Base-by-base conservation (phyloP, 1,140 invertebrate genomes). In the Brachystomella parvula region DNA sequence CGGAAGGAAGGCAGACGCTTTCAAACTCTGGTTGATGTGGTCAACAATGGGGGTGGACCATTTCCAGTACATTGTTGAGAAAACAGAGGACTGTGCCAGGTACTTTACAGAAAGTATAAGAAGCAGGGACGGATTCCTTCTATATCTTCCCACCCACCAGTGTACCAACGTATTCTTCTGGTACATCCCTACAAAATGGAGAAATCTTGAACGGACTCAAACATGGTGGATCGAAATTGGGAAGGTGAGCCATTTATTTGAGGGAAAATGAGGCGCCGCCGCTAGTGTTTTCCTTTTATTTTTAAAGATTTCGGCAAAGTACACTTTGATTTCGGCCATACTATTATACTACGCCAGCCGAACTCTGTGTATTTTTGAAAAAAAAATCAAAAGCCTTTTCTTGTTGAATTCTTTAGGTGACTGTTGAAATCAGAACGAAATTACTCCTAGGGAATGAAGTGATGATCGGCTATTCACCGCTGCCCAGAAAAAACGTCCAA, bases 21-120 rank as follows among this genome's bases (percentile, higher is more conserved):
- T 95, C 71, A 96, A 96, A 78, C 80, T 96, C 12, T 97, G 93
- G 93, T 77, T 94, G 33, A 92, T 94, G 87, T 92, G 94, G 85
- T 89, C 89, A 76, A 87, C 87, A 1, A 80, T 87, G 1, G 88
- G 89, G 0, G 82, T 84, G 26, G 73, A 74, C 1, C 83, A 83
- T 0, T 79, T 89, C 3, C 76, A 76, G 63, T 67, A 75, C 0
- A 78, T 84, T 0, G 81, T 89, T 0, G 86, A 92, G 60, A 79
- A 82, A 35, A 82, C 84, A 0, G 85, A 89, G 77, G 76, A 81
- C 0, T 79, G 81, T 39, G 81, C 85, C 0, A 78, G 83, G 74
- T 80, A 73, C 32, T 66, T 49, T 15, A 33, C 77, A 44, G 73
- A 80, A 31, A 77, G 76, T 44, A 81, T 83, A n/a, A 76, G 68